Percentiles rank a stretch among this genome's conserved stretches.
These are phyloP conservation scores for Xanthorhoe spadicearia DNA, from an alignment of 2,888 invertebrate species.

Conservation along the genomic window DNA sequence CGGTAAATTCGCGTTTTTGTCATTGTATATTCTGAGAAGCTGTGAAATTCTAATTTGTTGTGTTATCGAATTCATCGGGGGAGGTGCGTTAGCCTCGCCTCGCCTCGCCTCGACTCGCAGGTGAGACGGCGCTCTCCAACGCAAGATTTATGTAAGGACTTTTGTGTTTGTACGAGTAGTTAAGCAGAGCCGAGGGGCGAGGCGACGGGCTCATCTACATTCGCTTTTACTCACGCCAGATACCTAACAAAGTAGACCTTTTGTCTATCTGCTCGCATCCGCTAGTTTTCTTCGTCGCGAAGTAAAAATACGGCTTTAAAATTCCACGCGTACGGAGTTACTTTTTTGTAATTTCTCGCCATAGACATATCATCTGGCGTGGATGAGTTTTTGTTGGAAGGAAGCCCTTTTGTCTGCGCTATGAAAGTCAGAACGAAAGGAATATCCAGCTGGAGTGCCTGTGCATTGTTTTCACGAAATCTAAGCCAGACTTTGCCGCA, in stretches of 20 bases:
- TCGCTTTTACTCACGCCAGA: constrained; percentile 70
- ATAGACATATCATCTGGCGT: constrained; percentile 83
- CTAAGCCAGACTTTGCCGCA: constrained; percentile 69
- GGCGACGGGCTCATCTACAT: constrained; percentile 75
- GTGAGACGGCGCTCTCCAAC: constrained; percentile 72
- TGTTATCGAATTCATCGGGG: constrained; percentile 73
- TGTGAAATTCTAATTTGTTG: constrained; percentile 71
- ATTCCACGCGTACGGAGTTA: constrained; percentile 71
- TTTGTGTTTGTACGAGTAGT: constrained; percentile 83
- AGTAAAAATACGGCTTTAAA: constrained; percentile 77
- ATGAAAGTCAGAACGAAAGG: constrained; percentile 83
- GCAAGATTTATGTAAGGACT: constrained; percentile 84
- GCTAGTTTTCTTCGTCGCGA: constrained; percentile 72
- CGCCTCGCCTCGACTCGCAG: constrained; percentile 26
- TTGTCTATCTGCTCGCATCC: constrained; percentile 79
- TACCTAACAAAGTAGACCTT: constrained; percentile 77
- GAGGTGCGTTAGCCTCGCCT: constrained; percentile 59
- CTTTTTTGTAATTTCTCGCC: constrained; percentile 81
- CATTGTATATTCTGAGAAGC: constrained; percentile 57
- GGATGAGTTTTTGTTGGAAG: constrained; percentile 83
- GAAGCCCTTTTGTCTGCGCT: constrained; percentile 80
- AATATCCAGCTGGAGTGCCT: constrained; percentile 71
- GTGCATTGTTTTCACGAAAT: constrained; percentile 78
- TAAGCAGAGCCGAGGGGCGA: constrained; percentile 67
- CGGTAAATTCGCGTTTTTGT: constrained; percentile 64